Evolutionary conservation across 2,888 invertebrate genomes (phyloP).

Genomic region (Eumacrocentrus americanus): DNA sequence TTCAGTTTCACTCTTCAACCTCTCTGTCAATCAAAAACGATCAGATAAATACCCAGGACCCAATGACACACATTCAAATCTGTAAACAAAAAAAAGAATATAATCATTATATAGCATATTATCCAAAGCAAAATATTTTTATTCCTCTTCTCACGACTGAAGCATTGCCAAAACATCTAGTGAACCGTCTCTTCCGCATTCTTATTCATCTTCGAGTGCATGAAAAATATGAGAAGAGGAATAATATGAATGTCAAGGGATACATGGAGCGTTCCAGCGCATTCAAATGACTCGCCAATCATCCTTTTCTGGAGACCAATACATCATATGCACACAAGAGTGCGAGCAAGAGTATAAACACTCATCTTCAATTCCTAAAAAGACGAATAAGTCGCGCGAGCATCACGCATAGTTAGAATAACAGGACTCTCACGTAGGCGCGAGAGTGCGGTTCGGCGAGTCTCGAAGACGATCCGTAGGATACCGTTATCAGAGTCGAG

Average conservation of each 20-base stretch:
- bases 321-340: neutral
- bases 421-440: slow-evolving; percentile 52
- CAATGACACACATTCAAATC: too few species aligned
- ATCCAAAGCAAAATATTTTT: too few species aligned
- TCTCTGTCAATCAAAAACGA: neutral
- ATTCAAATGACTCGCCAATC: too few species aligned
- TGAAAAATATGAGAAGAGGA: neutral
- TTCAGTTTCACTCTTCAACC: neutral
- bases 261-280: too few species aligned
- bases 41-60: too few species aligned
- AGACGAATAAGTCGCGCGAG: slow-evolving; percentile 28
- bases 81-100: too few species aligned
- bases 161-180: slow-evolving; percentile 17
- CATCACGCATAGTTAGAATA: slow-evolving; percentile 50
- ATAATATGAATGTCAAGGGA: neutral
- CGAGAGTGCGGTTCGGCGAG: slow-evolving; percentile 28
- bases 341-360: neutral
- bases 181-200: slow-evolving; percentile 26
- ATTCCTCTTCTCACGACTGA: slow-evolving; percentile 7
- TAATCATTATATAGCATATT: too few species aligned
- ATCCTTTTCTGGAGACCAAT: neutral
- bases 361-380: too few species aligned
- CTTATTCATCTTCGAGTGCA: neutral
- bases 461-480: slow-evolving; percentile 45
- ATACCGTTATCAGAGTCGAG: slow-evolving; percentile 50